Percentiles rank a stretch among this genome's conserved stretches.
Evolutionary conservation across 2,797 vertebrate genomes (phyloP).

Genomic region (Anguilla marmorata): DNA sequence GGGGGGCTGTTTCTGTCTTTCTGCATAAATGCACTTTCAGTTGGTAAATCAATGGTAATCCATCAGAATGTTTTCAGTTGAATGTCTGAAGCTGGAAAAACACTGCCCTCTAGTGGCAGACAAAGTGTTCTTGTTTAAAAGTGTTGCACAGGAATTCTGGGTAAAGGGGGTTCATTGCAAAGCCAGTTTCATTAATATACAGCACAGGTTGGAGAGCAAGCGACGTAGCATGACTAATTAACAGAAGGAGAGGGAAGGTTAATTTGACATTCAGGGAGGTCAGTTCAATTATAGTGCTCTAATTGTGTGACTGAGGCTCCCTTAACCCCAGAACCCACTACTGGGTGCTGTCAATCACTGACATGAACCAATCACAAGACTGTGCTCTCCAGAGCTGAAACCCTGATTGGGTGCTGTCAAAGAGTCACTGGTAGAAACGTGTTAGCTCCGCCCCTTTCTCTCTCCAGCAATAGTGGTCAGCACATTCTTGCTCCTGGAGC

Average conservation of each 20-base stretch:
- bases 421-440: no score
- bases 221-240: neutral
- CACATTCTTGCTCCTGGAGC: no score
- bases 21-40: neutral
- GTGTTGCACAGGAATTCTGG: neutral
- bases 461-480: no score
- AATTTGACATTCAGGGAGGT: neutral
- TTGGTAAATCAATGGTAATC: neutral
- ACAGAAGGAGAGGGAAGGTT: neutral
- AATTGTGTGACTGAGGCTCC: no score
- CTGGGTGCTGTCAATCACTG: neutral
- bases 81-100: neutral
- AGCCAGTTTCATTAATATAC: neutral
- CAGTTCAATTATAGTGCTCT: neutral
- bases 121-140: neutral
- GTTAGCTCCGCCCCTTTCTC: no score
- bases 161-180: neutral
- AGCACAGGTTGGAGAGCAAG: neutral
- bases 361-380: neutral
- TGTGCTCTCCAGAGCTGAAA: neutral
- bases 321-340: neutral
- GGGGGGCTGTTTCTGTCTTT: neutral
- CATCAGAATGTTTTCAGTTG: neutral
- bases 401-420: no score
- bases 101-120: neutral